These are phyloP conservation scores for Sicus ferrugineus DNA, from an alignment of 2,888 invertebrate genomes.

Conservation along the genomic window DNA sequence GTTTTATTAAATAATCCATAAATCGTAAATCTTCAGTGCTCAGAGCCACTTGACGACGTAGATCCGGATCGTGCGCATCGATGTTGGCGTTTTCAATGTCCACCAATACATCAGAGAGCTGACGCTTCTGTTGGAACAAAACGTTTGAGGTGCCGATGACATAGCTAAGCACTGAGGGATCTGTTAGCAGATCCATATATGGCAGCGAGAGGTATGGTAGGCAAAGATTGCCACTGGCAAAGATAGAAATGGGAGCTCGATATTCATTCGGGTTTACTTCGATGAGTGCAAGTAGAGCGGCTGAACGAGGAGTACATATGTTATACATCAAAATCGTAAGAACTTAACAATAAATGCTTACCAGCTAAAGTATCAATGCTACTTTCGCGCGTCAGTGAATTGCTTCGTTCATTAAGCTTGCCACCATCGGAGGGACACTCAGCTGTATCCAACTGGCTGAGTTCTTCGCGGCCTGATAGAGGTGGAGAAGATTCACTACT, in stretches of 20 bases:
- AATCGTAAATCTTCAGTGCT: conserved; percentile 96
- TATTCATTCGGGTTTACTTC: conserved; percentile 68
- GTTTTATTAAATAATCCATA: conserved; percentile 89
- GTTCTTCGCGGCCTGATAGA: conserved; percentile 47
- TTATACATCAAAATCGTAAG: not conserved
- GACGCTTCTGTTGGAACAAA: conserved; percentile 94
- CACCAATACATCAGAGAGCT: conserved; percentile 90
- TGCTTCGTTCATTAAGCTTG: conserved; percentile 54
- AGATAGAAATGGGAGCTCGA: conserved; percentile 88
- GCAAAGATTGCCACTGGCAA: conserved; percentile 90
- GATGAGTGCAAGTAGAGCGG: conserved; percentile 56
- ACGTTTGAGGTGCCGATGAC: conserved; percentile 98
- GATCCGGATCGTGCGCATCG: conserved; percentile 79
- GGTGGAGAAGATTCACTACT: conserved; percentile 50
- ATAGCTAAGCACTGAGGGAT: conserved; percentile 85
- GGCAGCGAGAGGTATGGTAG: conserved; percentile 95
- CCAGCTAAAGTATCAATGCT: conserved; percentile 73
- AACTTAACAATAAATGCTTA: conserved; percentile 46
- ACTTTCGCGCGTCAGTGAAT: conserved; percentile 73
- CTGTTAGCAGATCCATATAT: conserved; percentile 89
- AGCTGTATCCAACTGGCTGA: conserved; percentile 58
- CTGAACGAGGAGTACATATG: conserved; percentile 43
- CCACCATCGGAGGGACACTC: conserved; percentile 47
- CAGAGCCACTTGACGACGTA: conserved; percentile 83
- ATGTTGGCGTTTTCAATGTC: conserved; percentile 88